Base-by-base conservation (phyloP, 30 jellyfish, hydroid and myxozoan genomes). In the Haliclystus octoradiatus region DNA sequence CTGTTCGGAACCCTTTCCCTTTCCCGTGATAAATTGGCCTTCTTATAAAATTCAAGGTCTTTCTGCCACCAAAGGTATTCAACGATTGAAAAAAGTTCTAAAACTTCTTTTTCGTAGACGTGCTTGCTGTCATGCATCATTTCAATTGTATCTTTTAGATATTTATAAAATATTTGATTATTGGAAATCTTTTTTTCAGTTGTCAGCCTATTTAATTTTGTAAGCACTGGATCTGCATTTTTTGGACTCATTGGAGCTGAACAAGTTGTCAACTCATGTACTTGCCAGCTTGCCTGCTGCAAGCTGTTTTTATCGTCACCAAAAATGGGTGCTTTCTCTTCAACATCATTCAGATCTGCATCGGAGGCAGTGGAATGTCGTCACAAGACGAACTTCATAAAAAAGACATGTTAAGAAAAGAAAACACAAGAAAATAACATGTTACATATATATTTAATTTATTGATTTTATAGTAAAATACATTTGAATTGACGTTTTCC, bases 21-120 rank as follows among this genome's bases (percentile, higher is more conserved):
- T 71, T 65, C 1, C 74, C 73, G 33, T 23, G 15, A 26, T 29
- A 33, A 71, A 71, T 71, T 29, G 81, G 74, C 30, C 81, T 72
- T 1, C 74, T 29, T 2, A 71, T 28, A 33, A 71, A 71, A 50
- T 33, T 7, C 0, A 40, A 25, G 12, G 74, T 71, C 25, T 72
- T 51, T 24, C 62, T 52, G 22, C 75, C 81, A 13, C 81, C 81
- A 52, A n/a, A 71, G 81, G 63, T 50, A 50, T 4, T 24, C 23
- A 7, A 71, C 53, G 30, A 72, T 50, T 3, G 25, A 15, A 63
- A 71, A 71, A 52, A 71, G 53, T 40, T 49, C 80, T 7, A 69
- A 70, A 28, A 71, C 81, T 31, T 71, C 81, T 2, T 49, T 62
- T 62, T 71, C 63, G 32, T 71, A 71, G 33, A 15, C 71, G 24